phyloP scores from a whole-genome alignment of 1,140 invertebrate genomes.

The Apis mellifera region Amel_HAv3.1 CM009945.2:5923501-5924000 shows the following conservation, averaged over 20 bases:
- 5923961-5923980: not conserved
- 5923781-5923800: not conserved
- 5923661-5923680: constrained; percentile 4
- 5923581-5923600: constrained; percentile 31
- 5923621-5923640: constrained; percentile 36
- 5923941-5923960: not conserved
- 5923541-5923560: no score
- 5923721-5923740: not conserved
- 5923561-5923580: not conserved
- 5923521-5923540: no score
- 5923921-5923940: not conserved
- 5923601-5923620: constrained; percentile 17
- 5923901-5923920: not conserved
- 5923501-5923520: no score
- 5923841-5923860: not conserved
- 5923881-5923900: constrained; percentile 35
- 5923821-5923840: not conserved
- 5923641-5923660: constrained; percentile 52
- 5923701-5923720: not conserved
- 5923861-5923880: constrained; percentile 34
- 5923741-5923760: not conserved
- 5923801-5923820: not conserved
- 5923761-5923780: not conserved
- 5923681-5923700: constrained; percentile 36
- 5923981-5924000: not conserved